Percentiles rank a stretch among this genome's conserved stretches.
Evolutionary conservation across 1,140 invertebrate genomes (phyloP).

Genomic region (Philopotamus ludificatus): DNA sequence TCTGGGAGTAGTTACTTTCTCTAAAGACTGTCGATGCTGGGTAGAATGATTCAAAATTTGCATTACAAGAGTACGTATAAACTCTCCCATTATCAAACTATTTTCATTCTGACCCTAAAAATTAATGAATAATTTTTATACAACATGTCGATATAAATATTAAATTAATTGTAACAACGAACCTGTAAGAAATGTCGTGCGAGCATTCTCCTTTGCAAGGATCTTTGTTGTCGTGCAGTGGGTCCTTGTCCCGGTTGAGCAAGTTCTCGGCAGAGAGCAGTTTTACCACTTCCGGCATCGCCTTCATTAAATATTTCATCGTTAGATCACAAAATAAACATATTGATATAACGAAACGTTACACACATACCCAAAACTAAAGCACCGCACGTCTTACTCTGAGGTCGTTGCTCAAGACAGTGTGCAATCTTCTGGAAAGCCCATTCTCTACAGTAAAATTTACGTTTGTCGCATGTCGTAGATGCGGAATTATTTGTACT

Average conservation of each 20-base stretch:
- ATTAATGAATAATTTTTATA: not conserved
- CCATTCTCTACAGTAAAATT: constrained; percentile 77
- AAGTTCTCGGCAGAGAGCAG: constrained; percentile 80
- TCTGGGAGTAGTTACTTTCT: constrained; percentile 1
- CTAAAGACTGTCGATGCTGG: constrained; percentile 36
- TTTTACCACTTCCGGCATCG: constrained; percentile 86
- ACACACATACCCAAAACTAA: constrained; percentile 71
- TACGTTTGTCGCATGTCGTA: constrained; percentile 44
- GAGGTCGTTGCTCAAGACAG: constrained; percentile 79
- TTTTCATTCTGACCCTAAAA: constrained; percentile 48
- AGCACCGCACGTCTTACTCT: constrained; percentile 76
- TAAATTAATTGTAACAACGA: not conserved
- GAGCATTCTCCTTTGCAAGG: constrained; percentile 72
- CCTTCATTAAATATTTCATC: constrained; percentile 47
- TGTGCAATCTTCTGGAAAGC: constrained; percentile 91
- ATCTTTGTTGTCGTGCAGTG: constrained; percentile 66
- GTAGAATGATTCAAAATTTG: constrained; percentile 71
- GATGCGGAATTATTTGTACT: constrained; percentile 45
- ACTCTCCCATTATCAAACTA: constrained; percentile 75
- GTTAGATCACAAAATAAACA: not conserved
- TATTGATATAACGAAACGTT: too few species aligned
- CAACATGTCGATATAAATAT: not conserved
- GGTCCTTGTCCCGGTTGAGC: constrained; percentile 68
- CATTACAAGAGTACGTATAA: constrained; percentile 79
- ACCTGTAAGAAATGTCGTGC: constrained; percentile 83